Conservation (phyloP, 2,113 vertebrate genomes). For the Mohoua ochrocephala region DNA sequence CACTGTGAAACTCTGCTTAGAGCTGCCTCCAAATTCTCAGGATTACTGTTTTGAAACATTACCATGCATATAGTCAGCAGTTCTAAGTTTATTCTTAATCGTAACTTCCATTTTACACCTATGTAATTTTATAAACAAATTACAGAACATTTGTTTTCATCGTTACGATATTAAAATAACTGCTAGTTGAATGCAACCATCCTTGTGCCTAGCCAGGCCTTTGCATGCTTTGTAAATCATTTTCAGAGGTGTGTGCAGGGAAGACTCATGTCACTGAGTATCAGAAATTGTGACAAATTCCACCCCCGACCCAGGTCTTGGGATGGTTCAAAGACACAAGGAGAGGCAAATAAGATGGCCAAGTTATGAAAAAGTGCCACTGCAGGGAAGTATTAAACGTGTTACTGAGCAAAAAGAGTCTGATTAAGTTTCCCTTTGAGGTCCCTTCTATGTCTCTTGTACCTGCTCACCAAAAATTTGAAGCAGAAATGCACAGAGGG, state of each 20-base stretch:
- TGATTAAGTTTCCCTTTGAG: neutral
- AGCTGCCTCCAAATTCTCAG: neutral
- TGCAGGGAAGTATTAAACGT: neutral
- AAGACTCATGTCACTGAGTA: neutral
- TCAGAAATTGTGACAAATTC: neutral
- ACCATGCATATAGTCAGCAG: neutral
- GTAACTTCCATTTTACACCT: neutral
- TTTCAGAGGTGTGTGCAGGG: neutral
- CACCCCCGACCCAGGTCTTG: neutral
- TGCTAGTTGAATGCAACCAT: neutral
- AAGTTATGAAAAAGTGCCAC: neutral
- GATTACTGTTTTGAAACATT: neutral
- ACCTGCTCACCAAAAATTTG: neutral
- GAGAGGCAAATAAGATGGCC: neutral
- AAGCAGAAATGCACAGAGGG: neutral
- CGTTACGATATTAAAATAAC: neutral
- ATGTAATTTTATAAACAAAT: neutral
- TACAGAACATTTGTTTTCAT: neutral
- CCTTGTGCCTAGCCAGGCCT: neutral
- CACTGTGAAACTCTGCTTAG: neutral
- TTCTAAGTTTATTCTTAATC: neutral
- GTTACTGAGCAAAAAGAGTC: neutral
- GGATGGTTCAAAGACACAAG: neutral
- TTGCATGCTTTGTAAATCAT: neutral
- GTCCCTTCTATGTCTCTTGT: neutral